These are phyloP conservation scores for Caenorhabditis uteleia DNA, from an alignment of 2,888 invertebrate species.

Conservation along the genomic window DNA sequence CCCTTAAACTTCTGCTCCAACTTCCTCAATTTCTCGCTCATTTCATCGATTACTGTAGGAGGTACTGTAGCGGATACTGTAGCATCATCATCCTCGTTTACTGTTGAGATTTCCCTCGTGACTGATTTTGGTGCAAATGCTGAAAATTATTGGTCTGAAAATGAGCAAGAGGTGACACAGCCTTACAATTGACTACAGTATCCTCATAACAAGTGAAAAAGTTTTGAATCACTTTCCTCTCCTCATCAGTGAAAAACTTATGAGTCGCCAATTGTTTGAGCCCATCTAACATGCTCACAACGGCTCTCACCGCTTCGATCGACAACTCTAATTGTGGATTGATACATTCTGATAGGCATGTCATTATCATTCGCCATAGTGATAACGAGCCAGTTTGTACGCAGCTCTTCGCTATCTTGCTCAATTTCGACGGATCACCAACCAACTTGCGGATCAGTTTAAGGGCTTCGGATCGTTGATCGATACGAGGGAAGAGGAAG, in stretches of 20 bases:
- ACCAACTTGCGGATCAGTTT: slow-evolving; percentile 43
- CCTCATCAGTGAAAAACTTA: slow-evolving; percentile 32
- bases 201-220: slow-evolving; percentile 34
- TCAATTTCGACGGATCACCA: slow-evolving; percentile 29
- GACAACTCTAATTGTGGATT: slow-evolving; percentile 52
- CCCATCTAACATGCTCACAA: slow-evolving; percentile 44
- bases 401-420: slow-evolving; percentile 37
- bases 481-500: slow-evolving; percentile 52
- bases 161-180: too few relatives aligned
- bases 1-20: slow-evolving; percentile 38
- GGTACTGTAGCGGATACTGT: too few relatives aligned
- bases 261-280: slow-evolving; percentile 29
- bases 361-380: slow-evolving; percentile 54
- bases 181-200: slow-evolving; percentile 44
- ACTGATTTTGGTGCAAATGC: too few relatives aligned
- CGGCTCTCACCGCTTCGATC: slow-evolving; percentile 54
- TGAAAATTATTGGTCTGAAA: not conserved
- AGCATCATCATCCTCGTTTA: too few relatives aligned
- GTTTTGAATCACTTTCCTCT: slow-evolving; percentile 21
- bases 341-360: slow-evolving; percentile 47
- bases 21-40: slow-evolving; percentile 34
- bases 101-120: too few relatives aligned
- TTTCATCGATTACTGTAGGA: too few relatives aligned
- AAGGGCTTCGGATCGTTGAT: slow-evolving; percentile 53
- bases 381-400: slow-evolving; percentile 31